Evolutionary conservation across 2,797 vertebrate genomes (phyloP), one percentile per base, ranked within the genome.

Genomic region (Cyprinodon diabolis): DNA sequence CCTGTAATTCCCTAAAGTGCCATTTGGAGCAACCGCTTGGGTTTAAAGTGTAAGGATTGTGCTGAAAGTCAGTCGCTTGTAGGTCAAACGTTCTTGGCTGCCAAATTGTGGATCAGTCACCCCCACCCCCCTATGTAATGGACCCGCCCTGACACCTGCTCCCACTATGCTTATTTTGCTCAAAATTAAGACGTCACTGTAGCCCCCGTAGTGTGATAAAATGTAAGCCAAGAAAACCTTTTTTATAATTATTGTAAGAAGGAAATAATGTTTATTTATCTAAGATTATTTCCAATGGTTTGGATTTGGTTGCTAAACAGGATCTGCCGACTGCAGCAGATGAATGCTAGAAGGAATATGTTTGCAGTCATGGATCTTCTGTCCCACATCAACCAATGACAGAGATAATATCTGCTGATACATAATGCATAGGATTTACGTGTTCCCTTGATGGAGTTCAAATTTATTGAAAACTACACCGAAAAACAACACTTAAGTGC

Each of bases 141-240:
- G 77, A 81, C 83, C 88, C 88, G 74, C 88, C 87, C 87, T 83
- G 85, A 86, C 90, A 91, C 83, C 90, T 89, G 88, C 90, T 90
- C 87, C 88, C 82, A 75, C 85, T 81, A 86, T 14, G 82, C 81
- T 84, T 56, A 79, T 90, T 87, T 80, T 69, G 63, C 74, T 76
- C 78, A 71, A 82, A 84, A 91, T 89, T 87, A 84, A 92, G 86
- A 90, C 80, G 76, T 91, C 87, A 76, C 60, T 4, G 60, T 63
- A 17, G 58, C 75, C 75, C 73, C 69, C 77, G 79, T 65, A 57
- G 70, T 63, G 25, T 40, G 62, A 71, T 48, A 73, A 60, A 52
- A 68, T n/a, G 7, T 2, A 37, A 60, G 49, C 63, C 12, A 14
- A 69, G 63, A 68, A 4, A 71, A 65, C 40, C 43, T 65, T 67